These are phyloP conservation scores for Spilarctia lutea DNA, from an alignment of 2,888 invertebrate species.

Conservation along the genomic window DNA sequence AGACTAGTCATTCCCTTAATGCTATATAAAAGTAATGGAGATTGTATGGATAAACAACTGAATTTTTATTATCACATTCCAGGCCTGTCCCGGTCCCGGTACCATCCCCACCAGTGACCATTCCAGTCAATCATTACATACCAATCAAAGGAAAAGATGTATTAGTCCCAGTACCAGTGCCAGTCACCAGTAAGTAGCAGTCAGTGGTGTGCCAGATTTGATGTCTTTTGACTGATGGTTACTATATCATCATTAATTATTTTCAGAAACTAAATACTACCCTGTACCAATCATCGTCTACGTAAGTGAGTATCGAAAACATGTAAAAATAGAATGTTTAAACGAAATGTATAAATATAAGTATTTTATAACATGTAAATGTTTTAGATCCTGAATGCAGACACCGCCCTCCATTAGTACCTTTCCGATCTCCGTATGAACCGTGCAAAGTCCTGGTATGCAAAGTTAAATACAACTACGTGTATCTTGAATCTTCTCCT, in stretches of 20 bases:
- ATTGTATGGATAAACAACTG: background rate
- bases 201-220: background rate
- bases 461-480: conserved; percentile 74
- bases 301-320: conserved; percentile 63
- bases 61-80: background rate
- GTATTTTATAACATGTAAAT: background rate
- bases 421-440: conserved; percentile 64
- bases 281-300: conserved; percentile 70
- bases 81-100: conserved; percentile 61
- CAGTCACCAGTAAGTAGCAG: conserved; percentile 38
- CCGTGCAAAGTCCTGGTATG: conserved; percentile 66
- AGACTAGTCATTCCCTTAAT: background rate
- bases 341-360: background rate
- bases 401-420: conserved; percentile 57
- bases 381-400: conserved; percentile 71
- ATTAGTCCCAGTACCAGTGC: conserved; percentile 65
- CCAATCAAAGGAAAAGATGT: conserved; percentile 66
- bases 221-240: background rate
- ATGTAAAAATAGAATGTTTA: background rate
- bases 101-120: conserved; percentile 65
- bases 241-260: background rate
- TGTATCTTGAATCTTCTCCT: conserved; percentile 63
- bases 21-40: background rate
- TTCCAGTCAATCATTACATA: conserved; percentile 66
- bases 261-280: conserved; percentile 64